These are phyloP conservation scores for Helicoverpa assulta DNA, from an alignment of 2,888 invertebrate species.

Conservation along the genomic window DNA sequence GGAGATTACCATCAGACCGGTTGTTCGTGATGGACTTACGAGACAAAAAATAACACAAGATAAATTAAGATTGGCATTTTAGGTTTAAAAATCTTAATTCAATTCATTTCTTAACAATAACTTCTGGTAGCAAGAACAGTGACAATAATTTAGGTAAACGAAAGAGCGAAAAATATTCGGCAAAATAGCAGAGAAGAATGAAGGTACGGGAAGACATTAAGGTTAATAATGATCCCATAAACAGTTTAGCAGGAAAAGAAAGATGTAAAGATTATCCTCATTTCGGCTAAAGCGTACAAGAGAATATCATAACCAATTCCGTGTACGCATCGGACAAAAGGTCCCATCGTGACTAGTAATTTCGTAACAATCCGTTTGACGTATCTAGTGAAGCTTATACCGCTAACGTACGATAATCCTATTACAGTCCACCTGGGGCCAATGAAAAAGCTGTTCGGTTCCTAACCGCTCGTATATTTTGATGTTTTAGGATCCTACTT, in stretches of 20 bases:
- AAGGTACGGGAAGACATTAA: not conserved
- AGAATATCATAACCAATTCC: constrained; percentile 31
- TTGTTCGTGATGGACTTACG: constrained; percentile 2
- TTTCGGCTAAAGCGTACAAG: constrained; percentile 7
- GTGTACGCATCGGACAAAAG: constrained; percentile 55
- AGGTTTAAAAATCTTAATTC: too few species aligned
- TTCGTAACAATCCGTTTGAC: constrained; percentile 48
- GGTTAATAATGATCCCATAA: constrained; percentile 17
- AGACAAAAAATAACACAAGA: not conserved
- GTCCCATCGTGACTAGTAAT: constrained; percentile 40
- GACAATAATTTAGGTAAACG: not conserved
- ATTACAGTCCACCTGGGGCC: constrained; percentile 68
- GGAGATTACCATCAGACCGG: constrained; percentile 63
- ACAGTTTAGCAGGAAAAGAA: constrained; percentile 10
- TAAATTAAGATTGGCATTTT: not conserved
- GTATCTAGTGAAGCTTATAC: constrained; percentile 40
- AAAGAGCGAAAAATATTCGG: not conserved
- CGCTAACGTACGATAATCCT: constrained; percentile 65
- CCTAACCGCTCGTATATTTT: constrained; percentile 44
- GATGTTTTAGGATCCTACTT: constrained; percentile 46
- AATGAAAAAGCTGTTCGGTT: constrained; percentile 62
- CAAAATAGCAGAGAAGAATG: not conserved
- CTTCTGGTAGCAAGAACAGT: too few species aligned
- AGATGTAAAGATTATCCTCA: constrained; percentile 5
- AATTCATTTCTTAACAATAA: too few species aligned